Evolutionary conservation across 1,140 invertebrate species (phyloP).

Genomic region (Micrasema minimum): DNA sequence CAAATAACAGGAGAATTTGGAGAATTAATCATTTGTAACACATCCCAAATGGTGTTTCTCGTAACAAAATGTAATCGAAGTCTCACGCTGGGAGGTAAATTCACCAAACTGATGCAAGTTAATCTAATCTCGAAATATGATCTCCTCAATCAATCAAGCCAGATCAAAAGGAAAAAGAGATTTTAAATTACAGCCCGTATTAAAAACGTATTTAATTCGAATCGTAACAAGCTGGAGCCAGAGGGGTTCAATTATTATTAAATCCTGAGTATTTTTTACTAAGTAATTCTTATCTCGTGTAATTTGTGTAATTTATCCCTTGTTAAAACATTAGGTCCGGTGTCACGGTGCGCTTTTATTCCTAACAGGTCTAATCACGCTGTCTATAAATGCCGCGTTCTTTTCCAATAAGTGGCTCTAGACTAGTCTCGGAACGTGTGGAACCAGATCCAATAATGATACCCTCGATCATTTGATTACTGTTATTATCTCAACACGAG

Average conservation of each 20-base stretch:
- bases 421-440: constrained; percentile 6
- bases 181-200: not conserved
- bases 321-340: constrained; percentile 2
- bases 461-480: constrained; percentile 9
- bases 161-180: constrained; percentile 8
- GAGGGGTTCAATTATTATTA: no score
- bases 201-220: constrained; percentile 26
- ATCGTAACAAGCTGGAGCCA: not conserved
- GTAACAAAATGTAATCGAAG: constrained; percentile 15
- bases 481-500: constrained; percentile 17
- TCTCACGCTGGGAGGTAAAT: constrained; percentile 5
- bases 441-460: constrained; percentile 30
- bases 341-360: not conserved
- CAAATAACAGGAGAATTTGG: not conserved
- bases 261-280: no score
- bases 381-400: constrained; percentile 6
- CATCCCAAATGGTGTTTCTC: constrained; percentile 11
- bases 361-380: not conserved
- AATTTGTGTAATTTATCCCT: not conserved
- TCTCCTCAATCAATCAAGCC: constrained; percentile 24
- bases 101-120: constrained; percentile 7
- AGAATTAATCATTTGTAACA: constrained; percentile 22
- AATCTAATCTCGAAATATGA: constrained; percentile 13
- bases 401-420: not conserved
- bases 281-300: not conserved